Evolutionary conservation across 2,888 invertebrate species (phyloP).

Genomic region (Harpalus rufipes): DNA sequence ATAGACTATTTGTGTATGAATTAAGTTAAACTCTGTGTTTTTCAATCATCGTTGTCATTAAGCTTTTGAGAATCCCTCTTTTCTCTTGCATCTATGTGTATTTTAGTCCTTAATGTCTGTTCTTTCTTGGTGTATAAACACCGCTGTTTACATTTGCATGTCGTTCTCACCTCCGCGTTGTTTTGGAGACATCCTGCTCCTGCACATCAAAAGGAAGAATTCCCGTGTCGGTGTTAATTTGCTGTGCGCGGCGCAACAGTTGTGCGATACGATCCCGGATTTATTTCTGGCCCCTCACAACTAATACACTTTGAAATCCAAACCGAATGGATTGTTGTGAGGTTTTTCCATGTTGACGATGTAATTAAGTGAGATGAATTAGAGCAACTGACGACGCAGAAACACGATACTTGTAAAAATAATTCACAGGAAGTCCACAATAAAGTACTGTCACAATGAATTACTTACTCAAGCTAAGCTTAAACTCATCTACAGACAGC

Average conservation of each 20-base stretch:
- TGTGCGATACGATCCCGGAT: conserved; percentile 42
- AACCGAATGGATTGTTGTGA: conserved; percentile 47
- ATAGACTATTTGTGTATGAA: not conserved
- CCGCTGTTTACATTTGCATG: conserved; percentile 29
- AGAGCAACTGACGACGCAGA: conserved; percentile 35
- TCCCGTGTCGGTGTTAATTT: conserved; percentile 55
- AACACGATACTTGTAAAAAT: conserved; percentile 51
- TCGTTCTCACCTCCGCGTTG: conserved; percentile 33
- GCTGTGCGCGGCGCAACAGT: conserved; percentile 37
- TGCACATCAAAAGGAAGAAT: conserved; percentile 49
- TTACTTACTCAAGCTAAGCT: conserved; percentile 2
- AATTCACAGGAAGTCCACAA: conserved; percentile 43
- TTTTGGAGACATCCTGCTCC: conserved; percentile 37
- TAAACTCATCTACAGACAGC: not conserved
- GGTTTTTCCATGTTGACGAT: conserved; percentile 50
- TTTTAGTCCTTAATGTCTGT: not conserved
- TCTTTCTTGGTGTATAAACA: not conserved
- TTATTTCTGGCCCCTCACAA: conserved; percentile 42
- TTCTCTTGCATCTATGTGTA: not conserved
- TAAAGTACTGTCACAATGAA: conserved; percentile 40
- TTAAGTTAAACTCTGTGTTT: not conserved
- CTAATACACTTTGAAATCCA: conserved; percentile 57
- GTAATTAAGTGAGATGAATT: conserved; percentile 51
- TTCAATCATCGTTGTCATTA: not conserved
- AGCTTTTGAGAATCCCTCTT: not conserved